Percentiles rank a stretch among this genome's conserved stretches.
These are phyloP conservation scores for Rhynchomys soricoides DNA, from an alignment of 2,113 vertebrate species.

Conservation along the genomic window DNA sequence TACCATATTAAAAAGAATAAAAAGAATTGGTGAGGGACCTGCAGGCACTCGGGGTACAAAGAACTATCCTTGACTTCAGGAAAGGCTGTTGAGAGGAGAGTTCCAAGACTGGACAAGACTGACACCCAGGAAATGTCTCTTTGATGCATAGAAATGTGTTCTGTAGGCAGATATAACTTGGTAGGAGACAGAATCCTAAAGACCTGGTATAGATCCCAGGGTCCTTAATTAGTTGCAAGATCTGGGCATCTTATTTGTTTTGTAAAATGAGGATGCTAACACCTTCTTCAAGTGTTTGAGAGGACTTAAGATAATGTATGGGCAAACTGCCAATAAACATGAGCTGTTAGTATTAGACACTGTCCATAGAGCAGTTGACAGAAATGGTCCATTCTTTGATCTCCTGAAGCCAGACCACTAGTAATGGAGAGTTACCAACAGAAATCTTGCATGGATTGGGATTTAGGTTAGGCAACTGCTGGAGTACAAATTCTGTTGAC, in stretches of 20 bases:
- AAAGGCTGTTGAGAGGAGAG: not conserved
- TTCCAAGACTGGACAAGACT: not conserved
- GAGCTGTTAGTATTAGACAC: not conserved
- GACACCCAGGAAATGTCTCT: not conserved
- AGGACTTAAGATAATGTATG: conserved; percentile 11
- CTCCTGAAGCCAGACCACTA: not conserved
- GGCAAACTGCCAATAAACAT: not conserved
- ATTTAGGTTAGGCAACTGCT: not conserved
- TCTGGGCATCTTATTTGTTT: not conserved
- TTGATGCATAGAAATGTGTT: not conserved
- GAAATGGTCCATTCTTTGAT: not conserved
- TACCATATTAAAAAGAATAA: not conserved
- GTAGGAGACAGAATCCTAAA: not conserved
- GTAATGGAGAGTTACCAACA: not conserved
- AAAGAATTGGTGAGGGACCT: not conserved
- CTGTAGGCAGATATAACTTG: not conserved
- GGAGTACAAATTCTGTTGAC: not conserved
- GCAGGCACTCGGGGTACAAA: not conserved
- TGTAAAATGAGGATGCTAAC: conserved; percentile 16
- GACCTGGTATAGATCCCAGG: not conserved
- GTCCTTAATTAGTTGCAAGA: not conserved
- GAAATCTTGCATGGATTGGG: fast-evolving
- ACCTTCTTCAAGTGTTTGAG: not conserved
- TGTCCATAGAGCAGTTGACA: not conserved
- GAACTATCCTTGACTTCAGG: not conserved